Evolutionary conservation across 2,797 vertebrate genomes (phyloP), one percentile per base, ranked within the genome.

Genomic region (Glossophaga mutica): DNA sequence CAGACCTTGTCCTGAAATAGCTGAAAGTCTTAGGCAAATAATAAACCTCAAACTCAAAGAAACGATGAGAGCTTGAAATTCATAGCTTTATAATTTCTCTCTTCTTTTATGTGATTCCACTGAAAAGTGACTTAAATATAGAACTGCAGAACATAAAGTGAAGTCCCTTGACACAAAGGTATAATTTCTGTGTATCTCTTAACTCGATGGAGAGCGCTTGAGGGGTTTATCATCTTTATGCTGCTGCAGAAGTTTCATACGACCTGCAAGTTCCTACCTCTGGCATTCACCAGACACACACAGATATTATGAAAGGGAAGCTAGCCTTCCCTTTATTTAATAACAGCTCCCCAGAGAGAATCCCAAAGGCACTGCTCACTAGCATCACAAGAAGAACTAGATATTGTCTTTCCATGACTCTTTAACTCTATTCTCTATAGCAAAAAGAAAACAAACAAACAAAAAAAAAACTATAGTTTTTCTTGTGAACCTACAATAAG

Each of bases 41-140:
- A 95, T 73, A 96, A 81, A 94, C 52, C 96, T 16, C 42, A 95
- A 92, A 94, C 68, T 73, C 52, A 76, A 85, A 74, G 29, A 85
- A 82, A 87, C 39, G 55, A n/a, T 70, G 34, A 87, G 32, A 71
- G 7, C n/a, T 57, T 65, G 59, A 85, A 93, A 68, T 48, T 93
- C 46, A 62, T 18, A 70, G 29, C 26, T 94, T 74, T 87, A 84
- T 2, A 77, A 52, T 2, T 59, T 32, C 32, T 70, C 12, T 89
- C 71, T 91, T 52, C 59, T 85, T 95, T 94, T 91, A 93, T 79
- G 21, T 29, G 46, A 67, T 59, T 74, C 34, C 3, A 29, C 68
- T 93, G 84, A 85, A 92, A 95, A 52, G 6, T 76, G 46, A 62
- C 76, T 95, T 86, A 84, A 90, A 76, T 78, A 82, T 26, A 87